A percentile compares a stretch with the other conserved stretches of the same genome.
phyloP scores from a whole-genome alignment of 2,797 vertebrate genomes.

The Meriones psammophilus region DNA sequence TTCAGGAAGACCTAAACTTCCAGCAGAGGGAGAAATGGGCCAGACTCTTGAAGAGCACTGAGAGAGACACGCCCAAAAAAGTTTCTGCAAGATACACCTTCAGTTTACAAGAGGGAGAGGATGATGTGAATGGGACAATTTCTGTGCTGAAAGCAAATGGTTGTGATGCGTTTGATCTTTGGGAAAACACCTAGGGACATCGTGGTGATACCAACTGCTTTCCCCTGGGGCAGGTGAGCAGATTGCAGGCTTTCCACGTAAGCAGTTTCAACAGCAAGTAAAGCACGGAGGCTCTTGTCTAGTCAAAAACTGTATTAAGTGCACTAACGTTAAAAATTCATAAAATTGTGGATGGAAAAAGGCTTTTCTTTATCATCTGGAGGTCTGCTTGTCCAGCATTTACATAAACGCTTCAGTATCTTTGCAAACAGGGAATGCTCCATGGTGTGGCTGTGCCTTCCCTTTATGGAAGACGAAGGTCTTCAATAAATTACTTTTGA shows the following conservation, averaged over 20 bases:
- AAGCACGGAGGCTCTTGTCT: neutral
- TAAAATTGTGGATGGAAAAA: too few relatives aligned
- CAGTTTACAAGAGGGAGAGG: neutral
- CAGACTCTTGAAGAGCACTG: too few relatives aligned
- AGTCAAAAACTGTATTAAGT: neutral
- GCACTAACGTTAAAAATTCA: neutral
- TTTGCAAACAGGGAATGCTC: neutral
- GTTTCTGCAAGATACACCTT: neutral
- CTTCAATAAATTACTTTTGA: neutral
- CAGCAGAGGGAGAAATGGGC: neutral
- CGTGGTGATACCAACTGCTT: rapidly evolving
- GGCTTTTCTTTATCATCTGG: neutral
- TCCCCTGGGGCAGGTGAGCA: neutral
- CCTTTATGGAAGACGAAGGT: too few relatives aligned
- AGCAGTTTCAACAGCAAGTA: neutral
- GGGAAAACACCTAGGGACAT: neutral
- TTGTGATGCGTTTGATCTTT: neutral
- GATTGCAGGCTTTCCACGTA: rapidly evolving
- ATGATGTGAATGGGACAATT: neutral
- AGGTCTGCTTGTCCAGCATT: neutral
- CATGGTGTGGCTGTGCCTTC: too few relatives aligned
- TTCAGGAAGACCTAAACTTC: neutral
- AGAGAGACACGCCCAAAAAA: neutral
- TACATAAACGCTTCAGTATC: neutral
- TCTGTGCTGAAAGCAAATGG: neutral